Evolutionary conservation across 2,113 vertebrate genomes (phyloP).

Genomic region (Tragelaphus imberbis): DNA sequence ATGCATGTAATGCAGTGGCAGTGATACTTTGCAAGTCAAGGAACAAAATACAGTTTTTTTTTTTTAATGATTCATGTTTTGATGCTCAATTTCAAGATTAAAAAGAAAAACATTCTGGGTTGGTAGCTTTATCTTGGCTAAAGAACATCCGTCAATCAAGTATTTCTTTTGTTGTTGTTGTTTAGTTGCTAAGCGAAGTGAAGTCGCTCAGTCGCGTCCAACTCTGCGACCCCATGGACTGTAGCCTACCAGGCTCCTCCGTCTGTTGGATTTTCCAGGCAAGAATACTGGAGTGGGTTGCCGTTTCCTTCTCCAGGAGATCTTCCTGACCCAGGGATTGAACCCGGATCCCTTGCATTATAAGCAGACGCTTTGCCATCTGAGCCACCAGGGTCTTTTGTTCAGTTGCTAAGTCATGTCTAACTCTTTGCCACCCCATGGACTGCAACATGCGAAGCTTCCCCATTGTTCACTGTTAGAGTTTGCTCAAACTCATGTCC

Average conservation of each 20-base stretch:
- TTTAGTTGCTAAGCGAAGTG: not conserved
- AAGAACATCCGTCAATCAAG: not conserved
- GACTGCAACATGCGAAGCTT: not conserved
- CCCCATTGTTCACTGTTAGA: not conserved
- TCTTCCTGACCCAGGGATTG: too few species aligned
- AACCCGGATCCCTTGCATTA: too few species aligned
- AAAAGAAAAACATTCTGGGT: not conserved
- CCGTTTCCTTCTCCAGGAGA: too few species aligned
- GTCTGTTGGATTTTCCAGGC: too few species aligned
- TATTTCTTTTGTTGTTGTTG: not conserved
- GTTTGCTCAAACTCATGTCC: not conserved
- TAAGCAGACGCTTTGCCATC: too few species aligned
- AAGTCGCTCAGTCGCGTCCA: fast-evolving
- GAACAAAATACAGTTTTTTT: not conserved
- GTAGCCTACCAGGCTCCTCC: too few species aligned
- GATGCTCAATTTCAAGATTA: not conserved
- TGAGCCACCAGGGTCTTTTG: not conserved
- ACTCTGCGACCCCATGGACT: too few species aligned
- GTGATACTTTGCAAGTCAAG: not conserved
- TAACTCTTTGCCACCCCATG: not conserved
- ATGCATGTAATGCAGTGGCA: not conserved
- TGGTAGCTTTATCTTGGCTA: not conserved
- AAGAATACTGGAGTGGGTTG: too few species aligned
- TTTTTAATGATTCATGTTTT: not conserved
- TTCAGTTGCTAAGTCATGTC: not conserved